Evolutionary conservation across 2,797 vertebrate genomes (phyloP), one percentile per base, ranked within the genome.

Genomic region (Acrossocheilus fasciatus): DNA sequence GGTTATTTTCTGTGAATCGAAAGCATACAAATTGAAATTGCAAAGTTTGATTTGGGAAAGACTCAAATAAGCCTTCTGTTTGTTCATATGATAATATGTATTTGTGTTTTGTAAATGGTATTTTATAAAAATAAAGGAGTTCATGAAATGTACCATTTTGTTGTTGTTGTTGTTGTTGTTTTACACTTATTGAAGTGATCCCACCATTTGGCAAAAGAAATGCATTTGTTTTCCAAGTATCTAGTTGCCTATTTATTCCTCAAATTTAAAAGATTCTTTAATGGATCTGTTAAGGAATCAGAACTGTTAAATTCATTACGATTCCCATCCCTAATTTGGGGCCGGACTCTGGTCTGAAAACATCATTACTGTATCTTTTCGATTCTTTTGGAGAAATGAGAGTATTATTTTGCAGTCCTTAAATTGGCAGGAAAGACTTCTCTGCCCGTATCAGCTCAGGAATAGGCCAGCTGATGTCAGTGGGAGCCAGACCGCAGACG

Each of bases 391-490:
- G 57, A 30, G 20, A 79, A 62, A 41, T 41, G 11, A 62, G 57
- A 30, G 47, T 62, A 73, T 64, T 39, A 41, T 82, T 85, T 66
- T 62, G 20, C 78, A 54, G 59, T 82, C 50, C 86, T 82, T n/a
- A 73, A 34, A 66, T 82, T 54, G 8, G 87, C 89, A 90, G 87
- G 91, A 92, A 94, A 81, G 89, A 90, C 92, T 90, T 36, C 91
- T 92, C 87, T 92, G 90, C 91, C 91, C 83, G 90, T 86, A 82
- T 87, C 88, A 88, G 89, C 87, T 86, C 87, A 70, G 64, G 69
- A 18, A 83, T 75, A 73, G 78, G 62, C 54, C 81, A 88, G 87
- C 90, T 90, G 92, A 93, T 91, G 93, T 92, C 89, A 92, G 88
- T 34, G 34, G 64, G 23, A 83, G 75, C n/a, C 82, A 66, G 34